Conservation (phyloP, 2,888 invertebrate genomes). For the Mythimna impura region DNA sequence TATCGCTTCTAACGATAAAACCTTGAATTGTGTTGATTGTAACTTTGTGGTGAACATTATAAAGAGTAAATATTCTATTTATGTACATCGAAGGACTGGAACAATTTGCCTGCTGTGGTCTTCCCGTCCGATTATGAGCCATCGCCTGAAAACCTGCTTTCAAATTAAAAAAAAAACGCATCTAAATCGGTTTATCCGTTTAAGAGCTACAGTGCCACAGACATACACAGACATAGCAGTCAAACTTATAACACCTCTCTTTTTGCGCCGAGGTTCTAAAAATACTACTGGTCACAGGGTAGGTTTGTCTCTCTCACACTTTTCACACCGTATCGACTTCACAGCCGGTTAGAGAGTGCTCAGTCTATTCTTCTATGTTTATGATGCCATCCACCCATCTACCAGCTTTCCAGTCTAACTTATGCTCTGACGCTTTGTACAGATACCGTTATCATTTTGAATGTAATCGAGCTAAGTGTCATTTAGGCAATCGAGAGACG, state of each 20-base stretch:
- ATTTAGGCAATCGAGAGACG: slow-evolving; percentile 6
- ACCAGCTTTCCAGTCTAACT: slow-evolving; percentile 50
- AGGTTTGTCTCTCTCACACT: not conserved
- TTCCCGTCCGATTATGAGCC: no score
- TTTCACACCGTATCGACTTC: not conserved
- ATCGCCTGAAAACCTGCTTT: no score
- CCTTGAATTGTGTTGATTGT: not conserved
- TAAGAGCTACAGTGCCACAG: no score
- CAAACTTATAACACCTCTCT: no score
- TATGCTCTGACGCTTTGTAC: slow-evolving; percentile 44
- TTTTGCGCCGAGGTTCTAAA: no score
- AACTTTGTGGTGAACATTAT: not conserved
- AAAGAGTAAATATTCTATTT: not conserved
- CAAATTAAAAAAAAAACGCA: no score
- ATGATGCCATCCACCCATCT: slow-evolving; percentile 51
- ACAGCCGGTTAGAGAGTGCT: not conserved
- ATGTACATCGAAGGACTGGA: not conserved
- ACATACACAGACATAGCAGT: no score
- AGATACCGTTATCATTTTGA: slow-evolving; percentile 35
- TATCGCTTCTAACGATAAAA: not conserved
- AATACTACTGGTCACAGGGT: not conserved
- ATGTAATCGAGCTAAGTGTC: slow-evolving; percentile 33
- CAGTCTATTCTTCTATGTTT: not conserved
- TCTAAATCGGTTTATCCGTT: no score
- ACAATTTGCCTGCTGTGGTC: no score